These are phyloP conservation scores for Euura saliciscinereae DNA, from an alignment of 1,140 invertebrate genomes.

Conservation along the genomic window DNA sequence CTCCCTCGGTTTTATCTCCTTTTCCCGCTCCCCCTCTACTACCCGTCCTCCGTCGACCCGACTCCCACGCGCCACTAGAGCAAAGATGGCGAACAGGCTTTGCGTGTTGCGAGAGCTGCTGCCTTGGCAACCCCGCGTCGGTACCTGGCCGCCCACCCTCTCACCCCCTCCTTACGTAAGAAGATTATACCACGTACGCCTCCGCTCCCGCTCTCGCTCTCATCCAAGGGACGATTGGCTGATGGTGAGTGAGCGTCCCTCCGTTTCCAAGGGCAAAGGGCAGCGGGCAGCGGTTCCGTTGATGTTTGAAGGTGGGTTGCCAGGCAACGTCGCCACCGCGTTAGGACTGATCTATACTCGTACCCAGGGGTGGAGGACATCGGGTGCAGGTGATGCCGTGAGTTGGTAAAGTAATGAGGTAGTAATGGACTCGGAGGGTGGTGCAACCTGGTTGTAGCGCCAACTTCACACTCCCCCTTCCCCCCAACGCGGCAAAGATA, in stretches of 20 bases:
- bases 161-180: not conserved
- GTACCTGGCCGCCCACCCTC: conserved; percentile 40
- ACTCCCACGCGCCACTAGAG: conserved; percentile 26
- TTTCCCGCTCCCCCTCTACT: conserved; percentile 11
- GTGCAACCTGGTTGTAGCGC: not conserved
- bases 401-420: conserved; percentile 1
- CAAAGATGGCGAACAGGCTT: conserved; percentile 53
- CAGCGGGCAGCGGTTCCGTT: not conserved
- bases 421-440: not conserved
- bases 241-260: no score
- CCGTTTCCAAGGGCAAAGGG: not conserved
- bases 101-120: conserved; percentile 58
- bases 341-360: not conserved
- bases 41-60: conserved; percentile 27
- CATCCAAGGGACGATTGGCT: no score
- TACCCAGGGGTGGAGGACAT: not conserved
- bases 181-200: no score
- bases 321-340: not conserved
- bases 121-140: conserved; percentile 58
- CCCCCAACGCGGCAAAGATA: not conserved
- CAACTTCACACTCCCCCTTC: not conserved
- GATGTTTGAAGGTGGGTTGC: not conserved
- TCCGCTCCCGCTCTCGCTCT: no score
- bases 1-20: conserved; percentile 9
- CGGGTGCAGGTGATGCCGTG: conserved; percentile 1